Evolutionary conservation across 1,140 invertebrate species (phyloP).

Genomic region (Pissodes strobi): DNA sequence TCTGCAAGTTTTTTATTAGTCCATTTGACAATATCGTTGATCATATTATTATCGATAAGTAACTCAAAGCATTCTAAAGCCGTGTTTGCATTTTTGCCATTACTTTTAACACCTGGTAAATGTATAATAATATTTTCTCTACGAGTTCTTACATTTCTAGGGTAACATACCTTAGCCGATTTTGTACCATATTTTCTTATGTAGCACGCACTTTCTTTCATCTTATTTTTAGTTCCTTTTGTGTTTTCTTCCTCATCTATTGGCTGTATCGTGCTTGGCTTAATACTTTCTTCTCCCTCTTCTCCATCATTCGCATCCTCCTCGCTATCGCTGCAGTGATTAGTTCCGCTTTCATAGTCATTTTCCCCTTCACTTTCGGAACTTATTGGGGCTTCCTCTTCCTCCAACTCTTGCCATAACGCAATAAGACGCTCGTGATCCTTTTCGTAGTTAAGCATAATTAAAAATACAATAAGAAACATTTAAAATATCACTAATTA

Average conservation of each 20-base stretch:
- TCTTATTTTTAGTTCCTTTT: background rate
- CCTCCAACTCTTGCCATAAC: background rate
- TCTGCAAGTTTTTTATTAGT: conserved; percentile 32
- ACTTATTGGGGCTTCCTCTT: background rate
- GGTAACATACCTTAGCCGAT: conserved; percentile 2
- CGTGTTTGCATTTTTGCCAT: conserved; percentile 37
- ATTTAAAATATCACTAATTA: too few species aligned
- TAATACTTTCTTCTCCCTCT: background rate
- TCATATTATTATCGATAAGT: conserved; percentile 42
- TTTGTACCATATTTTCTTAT: conserved; percentile 18
- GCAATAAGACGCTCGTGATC: background rate
- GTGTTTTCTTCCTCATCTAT: background rate
- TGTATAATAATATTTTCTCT: conserved; percentile 40
- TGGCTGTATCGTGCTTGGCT: too few species aligned
- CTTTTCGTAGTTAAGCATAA: background rate
- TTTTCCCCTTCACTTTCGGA: background rate
- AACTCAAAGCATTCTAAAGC: conserved; percentile 43
- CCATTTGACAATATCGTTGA: conserved; percentile 38
- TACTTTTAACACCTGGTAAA: conserved; percentile 42
- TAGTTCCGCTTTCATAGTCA: background rate
- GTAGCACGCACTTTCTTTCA: background rate
- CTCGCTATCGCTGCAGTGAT: background rate
- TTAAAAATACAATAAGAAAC: conserved; percentile 1
- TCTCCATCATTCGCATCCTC: background rate
- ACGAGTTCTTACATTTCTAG: conserved; percentile 36